Percentiles rank a stretch among this genome's conserved stretches.
Conservation (phyloP, 2,888 invertebrate genomes). For the Oscheius myriophilus region DNA sequence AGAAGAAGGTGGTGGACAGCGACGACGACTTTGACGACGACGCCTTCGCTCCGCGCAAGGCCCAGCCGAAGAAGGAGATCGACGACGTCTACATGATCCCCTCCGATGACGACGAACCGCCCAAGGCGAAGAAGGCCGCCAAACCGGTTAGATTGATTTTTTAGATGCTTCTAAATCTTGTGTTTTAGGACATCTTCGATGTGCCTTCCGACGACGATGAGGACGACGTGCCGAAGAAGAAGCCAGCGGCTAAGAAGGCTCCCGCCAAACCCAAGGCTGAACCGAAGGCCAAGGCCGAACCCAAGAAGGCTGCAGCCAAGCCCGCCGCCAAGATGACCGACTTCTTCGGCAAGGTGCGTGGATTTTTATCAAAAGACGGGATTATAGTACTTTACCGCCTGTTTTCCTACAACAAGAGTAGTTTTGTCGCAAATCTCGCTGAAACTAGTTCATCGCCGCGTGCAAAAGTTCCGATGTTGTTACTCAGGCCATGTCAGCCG, state of each 20-base stretch:
- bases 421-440: no score
- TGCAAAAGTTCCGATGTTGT: no score
- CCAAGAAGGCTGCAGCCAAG: slow-evolving; percentile 11
- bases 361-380: slow-evolving; percentile 23
- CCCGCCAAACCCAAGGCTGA: slow-evolving; percentile 17
- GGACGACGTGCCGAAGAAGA: slow-evolving; percentile 19
- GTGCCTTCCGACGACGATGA: slow-evolving; percentile 27
- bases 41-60: slow-evolving; percentile 8
- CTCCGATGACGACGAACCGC: slow-evolving; percentile 31
- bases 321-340: slow-evolving; percentile 29
- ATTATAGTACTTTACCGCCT: no score
- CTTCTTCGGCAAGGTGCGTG: no score
- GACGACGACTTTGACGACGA: neutral
- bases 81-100: neutral
- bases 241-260: slow-evolving; percentile 32
- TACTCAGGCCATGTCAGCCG: no score
- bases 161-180: neutral
- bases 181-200: slow-evolving; percentile 4
- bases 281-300: slow-evolving; percentile 18
- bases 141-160: neutral
- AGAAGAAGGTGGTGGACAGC: slow-evolving; percentile 11
- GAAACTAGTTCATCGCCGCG: no score
- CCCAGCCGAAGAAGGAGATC: slow-evolving; percentile 27
- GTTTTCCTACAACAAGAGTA: no score
- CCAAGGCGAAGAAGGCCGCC: slow-evolving; percentile 34